These are phyloP conservation scores for Tenthredo livida DNA, from an alignment of 2,888 invertebrate genomes.

Conservation along the genomic window DNA sequence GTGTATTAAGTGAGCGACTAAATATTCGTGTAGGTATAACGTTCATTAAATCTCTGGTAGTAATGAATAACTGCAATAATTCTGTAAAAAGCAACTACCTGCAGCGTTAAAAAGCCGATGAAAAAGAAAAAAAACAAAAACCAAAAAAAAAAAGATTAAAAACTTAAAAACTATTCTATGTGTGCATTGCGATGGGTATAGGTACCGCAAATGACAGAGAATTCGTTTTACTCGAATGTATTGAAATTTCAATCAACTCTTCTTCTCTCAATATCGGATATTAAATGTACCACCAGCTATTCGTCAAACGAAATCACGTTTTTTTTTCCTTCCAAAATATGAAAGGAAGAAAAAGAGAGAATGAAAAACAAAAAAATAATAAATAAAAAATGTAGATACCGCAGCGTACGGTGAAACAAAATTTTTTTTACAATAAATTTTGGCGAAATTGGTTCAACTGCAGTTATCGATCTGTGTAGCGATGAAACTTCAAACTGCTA, in stretches of 20 bases:
- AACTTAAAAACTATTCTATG: not conserved
- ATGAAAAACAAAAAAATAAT: not conserved
- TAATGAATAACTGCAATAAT: not conserved
- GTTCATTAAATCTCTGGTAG: not conserved
- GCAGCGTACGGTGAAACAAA: not conserved
- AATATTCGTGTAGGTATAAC: not conserved
- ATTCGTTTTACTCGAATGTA: not conserved
- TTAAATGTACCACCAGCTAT: too few relatives aligned
- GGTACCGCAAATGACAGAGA: not conserved
- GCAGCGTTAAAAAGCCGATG: not conserved
- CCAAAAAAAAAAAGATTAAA: not conserved
- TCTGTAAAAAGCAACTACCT: not conserved
- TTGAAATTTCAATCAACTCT: conserved; percentile 1
- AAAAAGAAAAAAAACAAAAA: not conserved
- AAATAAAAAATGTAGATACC: not conserved
- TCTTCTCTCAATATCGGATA: not conserved
- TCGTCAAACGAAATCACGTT: not conserved
- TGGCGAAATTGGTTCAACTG: not conserved
- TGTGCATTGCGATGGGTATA: not conserved
- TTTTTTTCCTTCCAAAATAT: not conserved
- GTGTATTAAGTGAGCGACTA: not conserved
- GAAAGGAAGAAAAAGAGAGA: not conserved
- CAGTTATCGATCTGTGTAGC: not conserved
- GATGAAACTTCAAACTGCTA: not conserved
- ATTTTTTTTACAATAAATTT: not conserved